Percentiles rank a stretch among this genome's conserved stretches.
phyloP scores from a whole-genome alignment of 1,140 invertebrate genomes.

The Delia radicum region DNA sequence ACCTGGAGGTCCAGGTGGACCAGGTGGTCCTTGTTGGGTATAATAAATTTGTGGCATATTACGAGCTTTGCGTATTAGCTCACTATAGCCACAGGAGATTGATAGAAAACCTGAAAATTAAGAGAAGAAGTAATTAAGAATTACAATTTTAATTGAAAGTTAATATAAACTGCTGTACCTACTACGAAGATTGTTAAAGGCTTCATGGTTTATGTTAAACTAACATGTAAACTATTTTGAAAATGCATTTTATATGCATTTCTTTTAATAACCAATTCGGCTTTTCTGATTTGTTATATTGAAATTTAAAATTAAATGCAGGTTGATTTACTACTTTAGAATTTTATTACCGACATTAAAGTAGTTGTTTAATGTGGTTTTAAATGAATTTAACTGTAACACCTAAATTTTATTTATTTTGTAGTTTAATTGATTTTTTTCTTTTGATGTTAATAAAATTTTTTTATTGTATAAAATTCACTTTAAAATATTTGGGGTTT shows the following conservation, averaged over 20 bases:
- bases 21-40: slow-evolving; percentile 28
- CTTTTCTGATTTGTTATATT: too few relatives aligned
- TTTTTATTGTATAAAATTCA: too few relatives aligned
- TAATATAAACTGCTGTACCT: not conserved
- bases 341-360: not conserved
- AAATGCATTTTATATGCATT: slow-evolving; percentile 8
- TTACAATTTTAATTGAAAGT: not conserved
- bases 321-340: not conserved
- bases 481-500: too few relatives aligned
- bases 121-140: not conserved
- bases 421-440: too few relatives aligned
- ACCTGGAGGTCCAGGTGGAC: slow-evolving; percentile 23
- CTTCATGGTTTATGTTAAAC: not conserved
- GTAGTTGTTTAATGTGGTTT: too few relatives aligned
- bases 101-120: not conserved
- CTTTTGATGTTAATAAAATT: too few relatives aligned
- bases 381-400: not conserved
- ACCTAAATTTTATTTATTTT: not conserved
- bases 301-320: too few relatives aligned
- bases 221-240: not conserved
- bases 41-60: slow-evolving; percentile 25
- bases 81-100: not conserved
- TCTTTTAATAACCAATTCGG: not conserved
- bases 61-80: not conserved
- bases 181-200: not conserved